phyloP scores from a whole-genome alignment of 35 echinoderm and acorn worm species.

The Apostichopus californicus region DNA sequence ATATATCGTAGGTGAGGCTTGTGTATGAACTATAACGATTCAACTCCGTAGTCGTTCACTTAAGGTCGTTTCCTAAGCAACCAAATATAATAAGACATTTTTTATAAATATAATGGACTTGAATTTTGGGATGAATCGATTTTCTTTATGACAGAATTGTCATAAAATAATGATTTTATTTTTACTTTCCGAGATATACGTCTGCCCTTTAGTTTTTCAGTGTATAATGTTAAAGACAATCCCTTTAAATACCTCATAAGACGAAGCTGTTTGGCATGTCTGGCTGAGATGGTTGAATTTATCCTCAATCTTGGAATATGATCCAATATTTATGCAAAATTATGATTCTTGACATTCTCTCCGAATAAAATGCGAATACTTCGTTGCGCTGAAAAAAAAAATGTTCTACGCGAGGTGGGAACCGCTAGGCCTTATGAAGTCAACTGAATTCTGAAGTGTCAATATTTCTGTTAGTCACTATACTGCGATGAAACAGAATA shows the following conservation, averaged over 20 bases:
- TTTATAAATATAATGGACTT: not conserved
- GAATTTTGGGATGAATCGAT: not conserved
- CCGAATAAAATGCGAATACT: not conserved
- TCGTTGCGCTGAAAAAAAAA: not conserved
- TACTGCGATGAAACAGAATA: no score
- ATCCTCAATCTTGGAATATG: slow-evolving; percentile 22
- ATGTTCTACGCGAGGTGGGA: not conserved
- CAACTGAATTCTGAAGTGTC: not conserved
- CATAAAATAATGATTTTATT: not conserved
- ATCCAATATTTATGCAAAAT: slow-evolving; percentile 39
- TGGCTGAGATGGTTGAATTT: not conserved
- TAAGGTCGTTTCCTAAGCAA: not conserved
- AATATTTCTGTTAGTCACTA: not conserved
- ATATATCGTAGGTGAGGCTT: no score
- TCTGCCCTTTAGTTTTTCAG: not conserved
- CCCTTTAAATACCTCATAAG: not conserved
- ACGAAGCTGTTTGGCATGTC: not conserved
- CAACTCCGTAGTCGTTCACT: not conserved
- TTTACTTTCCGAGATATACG: not conserved
- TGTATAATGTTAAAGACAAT: not conserved
- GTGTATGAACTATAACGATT: no score
- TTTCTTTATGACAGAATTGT: not conserved
- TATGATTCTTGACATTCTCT: slow-evolving; percentile 20
- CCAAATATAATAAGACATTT: not conserved
- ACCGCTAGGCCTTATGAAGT: not conserved